Base-by-base conservation (phyloP, 2,113 vertebrate genomes). In the Nipponia nippon region DNA sequence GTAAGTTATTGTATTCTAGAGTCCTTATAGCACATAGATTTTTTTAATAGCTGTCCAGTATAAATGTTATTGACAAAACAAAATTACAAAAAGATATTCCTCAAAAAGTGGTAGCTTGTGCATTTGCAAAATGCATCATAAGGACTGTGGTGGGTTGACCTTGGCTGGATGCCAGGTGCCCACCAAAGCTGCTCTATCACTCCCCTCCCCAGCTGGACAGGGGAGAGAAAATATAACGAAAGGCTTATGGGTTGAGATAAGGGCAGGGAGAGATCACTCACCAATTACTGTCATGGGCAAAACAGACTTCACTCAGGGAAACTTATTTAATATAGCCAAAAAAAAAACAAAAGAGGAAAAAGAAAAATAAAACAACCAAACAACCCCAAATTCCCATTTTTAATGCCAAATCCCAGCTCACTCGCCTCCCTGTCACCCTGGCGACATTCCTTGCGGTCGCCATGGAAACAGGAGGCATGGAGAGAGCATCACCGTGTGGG, bases 401-500 rank as follows among this genome's bases (percentile, higher is more conserved):
- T 88, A 87, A 95, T 94, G 93, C 93, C 93, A 96, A 96, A 96
- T 93, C 56, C 93, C 72, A 87, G 94, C 92, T 96, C 81, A 12
- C 38, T 96, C 65, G 44, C 71, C 79, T 89, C 95, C 93, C 65
- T 89, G 72, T 98, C 98, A 97, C 98, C 98, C 90, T 38, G 96
- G 97, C 67, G 97, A 98, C 92, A 94, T 97, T 78, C 97, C 97
- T 97, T 93, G 81, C 62, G n/a, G 97, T 98, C 83, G 27, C 98
- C 97, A 96, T 98, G 96, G 98, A 97, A 98, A 98, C 97, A 4
- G 66, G 65, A 95, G 94, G 80, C 65, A 96, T 72, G 95, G 76
- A 93, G 93, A 50, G 94, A 86, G 93, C 91, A 72, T 95, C 87
- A 84, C 63, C 3, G 2, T 36, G 75, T 1, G 5, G 83, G 92